Evolutionary conservation across 92 coral and sea anemone species (phyloP).

Genomic region (Bergia puertoricense): DNA sequence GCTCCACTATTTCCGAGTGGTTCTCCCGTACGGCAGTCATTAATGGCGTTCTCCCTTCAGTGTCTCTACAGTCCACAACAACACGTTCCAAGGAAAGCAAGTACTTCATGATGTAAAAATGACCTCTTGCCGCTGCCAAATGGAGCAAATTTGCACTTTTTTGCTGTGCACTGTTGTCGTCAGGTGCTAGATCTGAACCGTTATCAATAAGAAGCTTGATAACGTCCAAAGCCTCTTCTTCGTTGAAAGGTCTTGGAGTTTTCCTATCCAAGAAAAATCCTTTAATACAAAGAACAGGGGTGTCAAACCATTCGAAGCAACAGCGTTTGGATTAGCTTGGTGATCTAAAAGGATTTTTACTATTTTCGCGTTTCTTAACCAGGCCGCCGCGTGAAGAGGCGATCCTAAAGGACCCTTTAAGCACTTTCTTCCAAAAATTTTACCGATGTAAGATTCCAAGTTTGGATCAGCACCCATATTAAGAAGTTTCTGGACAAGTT

Average conservation of each 20-base stretch:
- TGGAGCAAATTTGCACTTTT: constrained; percentile 35
- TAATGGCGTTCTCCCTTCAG: constrained; percentile 44
- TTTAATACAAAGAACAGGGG: constrained; percentile 29
- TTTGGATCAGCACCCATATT: constrained; percentile 34
- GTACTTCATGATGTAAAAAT: constrained; percentile 20
- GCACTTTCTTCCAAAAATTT: constrained; percentile 4
- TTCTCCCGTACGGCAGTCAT: constrained; percentile 27
- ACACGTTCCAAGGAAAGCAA: constrained; percentile 1
- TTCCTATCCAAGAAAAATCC: background rate
- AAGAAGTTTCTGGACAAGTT: constrained; percentile 21
- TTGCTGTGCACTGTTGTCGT: background rate
- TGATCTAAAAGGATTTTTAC: background rate
- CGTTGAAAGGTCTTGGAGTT: constrained; percentile 11
- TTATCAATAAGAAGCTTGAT: constrained; percentile 46
- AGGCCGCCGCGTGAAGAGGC: background rate
- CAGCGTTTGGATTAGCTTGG: background rate
- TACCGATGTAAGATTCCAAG: constrained; percentile 33
- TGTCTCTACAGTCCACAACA: constrained; percentile 26
- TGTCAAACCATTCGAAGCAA: background rate
- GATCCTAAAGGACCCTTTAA: background rate
- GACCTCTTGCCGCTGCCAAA: constrained; percentile 21
- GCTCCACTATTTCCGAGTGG: background rate
- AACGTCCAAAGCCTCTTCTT: constrained; percentile 32
- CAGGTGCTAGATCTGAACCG: constrained; percentile 37
- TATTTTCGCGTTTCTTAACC: background rate